phyloP scores from a whole-genome alignment of 2,113 vertebrate genomes.

The Lynx canadensis region DNA sequence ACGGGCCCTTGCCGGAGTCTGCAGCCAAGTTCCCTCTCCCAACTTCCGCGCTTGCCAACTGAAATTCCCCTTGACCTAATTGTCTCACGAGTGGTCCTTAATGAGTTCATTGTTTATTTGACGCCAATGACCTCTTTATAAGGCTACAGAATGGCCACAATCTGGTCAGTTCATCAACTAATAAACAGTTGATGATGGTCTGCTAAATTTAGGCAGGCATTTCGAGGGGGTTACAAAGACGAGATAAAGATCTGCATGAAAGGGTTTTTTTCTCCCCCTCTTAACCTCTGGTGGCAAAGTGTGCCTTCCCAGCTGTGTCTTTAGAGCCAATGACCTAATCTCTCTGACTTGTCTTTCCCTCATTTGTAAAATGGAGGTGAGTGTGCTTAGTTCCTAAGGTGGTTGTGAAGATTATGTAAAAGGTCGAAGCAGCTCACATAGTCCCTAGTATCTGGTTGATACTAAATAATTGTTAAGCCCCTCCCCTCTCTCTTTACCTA shows the following conservation, averaged over 20 bases:
- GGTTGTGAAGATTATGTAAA: neutral
- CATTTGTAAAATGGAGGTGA: neutral
- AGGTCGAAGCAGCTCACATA: neutral
- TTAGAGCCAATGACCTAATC: neutral
- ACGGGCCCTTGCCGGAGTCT: neutral
- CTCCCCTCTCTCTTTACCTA: neutral
- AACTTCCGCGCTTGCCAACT: neutral
- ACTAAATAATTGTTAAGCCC: neutral
- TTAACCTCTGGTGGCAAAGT: neutral
- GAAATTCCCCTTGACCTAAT: neutral
- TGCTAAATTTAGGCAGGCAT: neutral
- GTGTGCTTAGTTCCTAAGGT: neutral
- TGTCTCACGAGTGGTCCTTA: neutral
- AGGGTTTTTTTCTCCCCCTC: neutral
- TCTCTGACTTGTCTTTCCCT: neutral
- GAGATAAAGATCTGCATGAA: neutral
- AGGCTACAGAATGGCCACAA: neutral
- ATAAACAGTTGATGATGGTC: neutral
- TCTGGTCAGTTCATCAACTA: neutral
- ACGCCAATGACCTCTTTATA: neutral
- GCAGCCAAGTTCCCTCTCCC: neutral
- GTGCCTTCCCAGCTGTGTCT: neutral
- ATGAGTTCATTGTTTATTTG: neutral
- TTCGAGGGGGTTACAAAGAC: neutral
- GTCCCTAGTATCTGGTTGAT: neutral